These are phyloP conservation scores for Cichlasoma orientale DNA, from an alignment of 2,797 vertebrate genomes.

Conservation along the genomic window DNA sequence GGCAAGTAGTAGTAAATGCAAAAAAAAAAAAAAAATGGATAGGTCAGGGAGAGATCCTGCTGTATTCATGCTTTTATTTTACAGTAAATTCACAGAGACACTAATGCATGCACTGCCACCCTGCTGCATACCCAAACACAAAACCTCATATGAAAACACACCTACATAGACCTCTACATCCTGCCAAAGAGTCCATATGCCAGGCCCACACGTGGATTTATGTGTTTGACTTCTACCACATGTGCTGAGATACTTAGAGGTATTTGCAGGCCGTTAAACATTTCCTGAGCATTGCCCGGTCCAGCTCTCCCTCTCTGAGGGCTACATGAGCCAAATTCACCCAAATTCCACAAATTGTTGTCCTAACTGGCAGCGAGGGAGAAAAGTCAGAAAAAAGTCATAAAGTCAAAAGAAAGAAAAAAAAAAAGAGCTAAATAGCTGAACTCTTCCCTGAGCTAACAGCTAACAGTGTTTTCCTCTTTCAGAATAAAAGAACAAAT, in stretches of 20 bases:
- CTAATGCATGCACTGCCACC: conserved; percentile 28
- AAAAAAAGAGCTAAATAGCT: conserved; percentile 36
- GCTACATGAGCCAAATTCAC: conserved; percentile 52
- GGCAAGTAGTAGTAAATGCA: conserved; percentile 33
- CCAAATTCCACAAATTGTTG: conserved; percentile 65
- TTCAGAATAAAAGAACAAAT: conserved; percentile 26
- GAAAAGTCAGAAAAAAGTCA: conserved; percentile 3
- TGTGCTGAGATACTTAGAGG: conserved; percentile 59
- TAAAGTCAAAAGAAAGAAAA: conserved; percentile 32
- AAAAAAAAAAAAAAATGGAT: background rate
- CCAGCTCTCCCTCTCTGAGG: conserved; percentile 17
- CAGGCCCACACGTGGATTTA: conserved; percentile 32
- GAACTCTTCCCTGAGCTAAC: conserved; percentile 48
- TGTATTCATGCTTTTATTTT: conserved; percentile 30
- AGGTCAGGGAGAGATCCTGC: conserved; percentile 21
- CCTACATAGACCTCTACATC: conserved; percentile 22
- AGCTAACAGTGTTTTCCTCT: conserved; percentile 38
- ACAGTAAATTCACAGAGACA: conserved; percentile 21
- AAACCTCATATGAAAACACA: conserved; percentile 43
- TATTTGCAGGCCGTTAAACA: conserved; percentile 67
- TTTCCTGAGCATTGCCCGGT: conserved; percentile 61
- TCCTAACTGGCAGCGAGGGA: conserved; percentile 36
- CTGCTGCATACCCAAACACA: conserved; percentile 14
- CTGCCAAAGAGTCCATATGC: conserved; percentile 24
- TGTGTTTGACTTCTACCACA: conserved; percentile 67